These are phyloP conservation scores for Xestia sexstrigata DNA, from an alignment of 2,888 invertebrate genomes.

Conservation along the genomic window DNA sequence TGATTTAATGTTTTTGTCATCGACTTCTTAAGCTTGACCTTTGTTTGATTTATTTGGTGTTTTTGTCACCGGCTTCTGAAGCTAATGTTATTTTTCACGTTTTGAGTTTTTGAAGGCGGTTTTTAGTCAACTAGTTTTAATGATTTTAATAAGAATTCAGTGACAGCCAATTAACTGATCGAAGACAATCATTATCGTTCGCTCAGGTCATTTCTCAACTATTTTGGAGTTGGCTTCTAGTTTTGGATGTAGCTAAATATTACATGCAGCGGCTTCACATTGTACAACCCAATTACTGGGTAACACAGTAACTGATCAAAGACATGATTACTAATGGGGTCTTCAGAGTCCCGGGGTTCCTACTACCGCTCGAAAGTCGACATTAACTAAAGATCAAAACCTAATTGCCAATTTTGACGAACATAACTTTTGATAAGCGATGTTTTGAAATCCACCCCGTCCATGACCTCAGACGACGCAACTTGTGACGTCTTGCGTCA, in stretches of 20 bases:
- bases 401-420: slow-evolving; percentile 30
- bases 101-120: too few species aligned
- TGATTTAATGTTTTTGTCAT: too few species aligned
- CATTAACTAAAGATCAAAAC: not conserved
- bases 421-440: slow-evolving; percentile 39
- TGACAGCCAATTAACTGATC: too few species aligned
- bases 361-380: not conserved
- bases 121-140: too few species aligned
- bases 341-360: not conserved
- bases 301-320: not conserved
- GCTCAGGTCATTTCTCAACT: not conserved
- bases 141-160: not conserved
- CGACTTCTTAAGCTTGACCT: too few species aligned
- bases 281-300: not conserved
- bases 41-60: too few species aligned
- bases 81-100: too few species aligned
- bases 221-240: not conserved
- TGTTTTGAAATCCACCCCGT: slow-evolving; percentile 19
- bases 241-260: too few species aligned
- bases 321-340: not conserved
- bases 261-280: not conserved
- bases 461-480: not conserved
- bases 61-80: too few species aligned
- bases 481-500: not conserved
- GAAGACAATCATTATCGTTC: too few species aligned